Conservation (phyloP, 2,113 vertebrate genomes). For the Thalassarche chlororhynchos region DNA sequence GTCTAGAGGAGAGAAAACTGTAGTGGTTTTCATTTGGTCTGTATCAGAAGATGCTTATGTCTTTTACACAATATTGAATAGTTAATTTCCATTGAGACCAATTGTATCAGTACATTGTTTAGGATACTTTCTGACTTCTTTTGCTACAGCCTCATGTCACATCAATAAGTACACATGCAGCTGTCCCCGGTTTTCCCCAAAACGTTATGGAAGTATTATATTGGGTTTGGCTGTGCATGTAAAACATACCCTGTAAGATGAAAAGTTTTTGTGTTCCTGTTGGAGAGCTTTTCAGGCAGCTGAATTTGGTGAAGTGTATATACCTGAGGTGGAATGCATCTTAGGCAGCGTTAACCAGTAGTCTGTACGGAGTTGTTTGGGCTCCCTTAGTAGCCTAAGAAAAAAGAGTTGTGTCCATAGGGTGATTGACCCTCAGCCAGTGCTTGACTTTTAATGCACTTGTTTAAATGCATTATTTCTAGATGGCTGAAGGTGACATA, state of each 20-base stretch:
- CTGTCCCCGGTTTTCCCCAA: neutral
- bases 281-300: neutral
- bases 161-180: neutral
- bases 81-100: neutral
- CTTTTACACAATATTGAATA: neutral
- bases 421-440: neutral
- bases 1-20: neutral
- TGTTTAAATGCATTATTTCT: neutral
- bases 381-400: neutral
- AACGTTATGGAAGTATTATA: neutral
- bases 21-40: neutral
- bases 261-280: neutral
- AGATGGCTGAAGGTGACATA: neutral
- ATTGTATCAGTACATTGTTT: neutral
- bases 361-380: neutral
- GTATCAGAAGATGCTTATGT: neutral
- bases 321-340: neutral
- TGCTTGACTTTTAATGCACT: neutral
- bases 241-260: accelerated
- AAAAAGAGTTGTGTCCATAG: neutral
- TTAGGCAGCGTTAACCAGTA: neutral
- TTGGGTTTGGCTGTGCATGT: neutral
- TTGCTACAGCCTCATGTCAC: neutral
- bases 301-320: neutral
- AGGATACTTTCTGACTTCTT: neutral